Evolutionary conservation across 1,140 invertebrate genomes (phyloP).

Genomic region (Metaphire vulgaris): DNA sequence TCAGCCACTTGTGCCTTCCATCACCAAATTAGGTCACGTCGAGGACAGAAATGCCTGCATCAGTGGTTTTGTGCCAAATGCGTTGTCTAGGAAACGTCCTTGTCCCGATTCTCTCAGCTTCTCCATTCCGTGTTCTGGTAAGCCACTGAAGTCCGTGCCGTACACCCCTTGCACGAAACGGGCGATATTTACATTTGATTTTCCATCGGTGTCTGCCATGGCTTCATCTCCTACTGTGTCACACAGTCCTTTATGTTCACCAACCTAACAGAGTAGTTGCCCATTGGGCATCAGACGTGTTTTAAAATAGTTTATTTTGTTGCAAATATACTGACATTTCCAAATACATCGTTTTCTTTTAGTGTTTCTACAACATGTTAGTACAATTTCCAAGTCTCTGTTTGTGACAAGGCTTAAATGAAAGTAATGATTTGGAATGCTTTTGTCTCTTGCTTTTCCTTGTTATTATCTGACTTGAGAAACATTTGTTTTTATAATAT

Average conservation of each 20-base stretch:
- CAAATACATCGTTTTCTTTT: too few species aligned
- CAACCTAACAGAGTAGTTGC: too few species aligned
- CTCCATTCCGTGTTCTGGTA: neutral
- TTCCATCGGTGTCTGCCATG: neutral
- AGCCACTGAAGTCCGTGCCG: neutral
- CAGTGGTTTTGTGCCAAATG: neutral
- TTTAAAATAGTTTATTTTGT: too few species aligned
- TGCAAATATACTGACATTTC: too few species aligned
- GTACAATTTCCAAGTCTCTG: too few species aligned
- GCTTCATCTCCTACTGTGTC: conserved; percentile 1
- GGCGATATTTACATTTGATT: neutral
- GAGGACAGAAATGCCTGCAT: neutral
- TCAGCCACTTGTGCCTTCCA: neutral
- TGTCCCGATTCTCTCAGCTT: neutral
- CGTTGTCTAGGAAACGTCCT: neutral
- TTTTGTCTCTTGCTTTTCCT: too few species aligned
- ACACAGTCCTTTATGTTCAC: conserved; percentile 13
- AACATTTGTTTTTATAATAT: too few species aligned
- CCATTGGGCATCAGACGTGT: too few species aligned
- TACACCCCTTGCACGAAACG: neutral
- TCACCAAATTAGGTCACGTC: neutral
- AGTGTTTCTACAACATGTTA: too few species aligned
- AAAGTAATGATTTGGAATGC: too few species aligned
- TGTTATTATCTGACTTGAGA: too few species aligned
- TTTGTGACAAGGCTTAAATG: too few species aligned